These are phyloP conservation scores for Acrocephalus scirpaceus DNA, from an alignment of 2,797 vertebrate genomes.

Conservation along the genomic window DNA sequence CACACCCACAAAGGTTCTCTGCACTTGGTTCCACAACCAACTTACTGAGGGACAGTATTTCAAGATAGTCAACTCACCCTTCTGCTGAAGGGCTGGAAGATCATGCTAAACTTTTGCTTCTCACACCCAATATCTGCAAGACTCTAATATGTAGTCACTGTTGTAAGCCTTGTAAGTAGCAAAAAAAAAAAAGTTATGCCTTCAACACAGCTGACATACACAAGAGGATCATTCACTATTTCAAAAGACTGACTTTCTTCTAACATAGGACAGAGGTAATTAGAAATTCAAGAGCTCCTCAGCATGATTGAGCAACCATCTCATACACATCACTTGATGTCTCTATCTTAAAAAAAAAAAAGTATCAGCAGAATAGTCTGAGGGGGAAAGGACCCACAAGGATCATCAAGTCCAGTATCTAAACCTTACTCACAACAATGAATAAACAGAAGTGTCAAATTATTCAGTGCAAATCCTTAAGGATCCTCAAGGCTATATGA, in stretches of 20 bases:
- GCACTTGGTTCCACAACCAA: background rate
- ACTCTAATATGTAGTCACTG: background rate
- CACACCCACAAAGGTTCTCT: background rate
- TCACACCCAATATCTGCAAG: background rate
- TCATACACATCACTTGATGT: background rate
- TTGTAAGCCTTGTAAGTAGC: background rate
- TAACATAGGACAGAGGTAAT: background rate
- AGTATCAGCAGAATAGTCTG: background rate
- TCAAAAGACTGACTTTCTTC: background rate
- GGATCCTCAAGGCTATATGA: background rate
- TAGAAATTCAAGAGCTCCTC: background rate
- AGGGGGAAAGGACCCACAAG: background rate
- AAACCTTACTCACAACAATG: background rate
- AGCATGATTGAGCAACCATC: background rate
- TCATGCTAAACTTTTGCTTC: background rate
- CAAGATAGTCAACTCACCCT: background rate
- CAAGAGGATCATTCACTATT: background rate
- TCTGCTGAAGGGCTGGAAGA: background rate
- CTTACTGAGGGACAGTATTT: background rate
- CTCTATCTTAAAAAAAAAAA: background rate
- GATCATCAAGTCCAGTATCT: background rate
- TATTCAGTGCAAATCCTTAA: slow-evolving; percentile 1
- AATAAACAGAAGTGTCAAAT: background rate
- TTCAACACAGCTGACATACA: background rate
- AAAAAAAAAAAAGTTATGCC: background rate